Conservation (phyloP, 2,797 vertebrate species). For the Harpagifer antarcticus region DNA sequence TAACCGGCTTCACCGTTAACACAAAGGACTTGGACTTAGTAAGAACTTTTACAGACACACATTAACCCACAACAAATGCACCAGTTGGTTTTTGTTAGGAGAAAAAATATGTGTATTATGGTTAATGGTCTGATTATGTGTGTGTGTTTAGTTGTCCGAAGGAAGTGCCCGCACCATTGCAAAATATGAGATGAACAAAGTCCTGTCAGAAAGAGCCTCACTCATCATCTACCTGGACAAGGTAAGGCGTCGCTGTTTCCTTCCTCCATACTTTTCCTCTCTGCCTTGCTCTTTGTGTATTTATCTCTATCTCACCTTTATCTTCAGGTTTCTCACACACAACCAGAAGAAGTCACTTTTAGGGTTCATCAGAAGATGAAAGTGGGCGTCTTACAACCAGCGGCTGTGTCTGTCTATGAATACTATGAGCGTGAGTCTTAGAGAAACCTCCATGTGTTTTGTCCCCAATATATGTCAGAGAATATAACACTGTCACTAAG, state of each 20-base stretch:
- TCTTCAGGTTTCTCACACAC: slow-evolving; percentile 67
- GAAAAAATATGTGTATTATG: background rate
- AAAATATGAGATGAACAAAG: slow-evolving; percentile 83
- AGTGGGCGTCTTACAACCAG: slow-evolving; percentile 83
- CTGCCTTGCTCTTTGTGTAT: background rate
- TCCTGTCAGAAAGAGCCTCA: slow-evolving; percentile 82
- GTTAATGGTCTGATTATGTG: background rate
- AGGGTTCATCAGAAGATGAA: slow-evolving; percentile 58
- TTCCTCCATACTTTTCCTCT: rapidly evolving
- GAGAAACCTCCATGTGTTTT: background rate
- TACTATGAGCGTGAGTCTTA: slow-evolving; percentile 80
- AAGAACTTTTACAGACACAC: slow-evolving; percentile 32
- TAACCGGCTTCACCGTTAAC: slow-evolving; percentile 87
- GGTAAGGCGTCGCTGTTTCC: slow-evolving; percentile 63
- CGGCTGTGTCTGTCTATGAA: slow-evolving; percentile 85
- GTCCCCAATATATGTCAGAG: background rate
- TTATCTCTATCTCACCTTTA: background rate
- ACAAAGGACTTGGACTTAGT: slow-evolving; percentile 83
- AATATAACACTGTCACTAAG: background rate
- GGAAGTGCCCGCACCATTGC: slow-evolving; percentile 83
- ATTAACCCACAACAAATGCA: background rate
- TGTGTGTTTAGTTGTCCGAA: slow-evolving; percentile 74
- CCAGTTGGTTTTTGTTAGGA: rapidly evolving
- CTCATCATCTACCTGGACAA: slow-evolving; percentile 90
- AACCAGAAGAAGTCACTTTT: slow-evolving; percentile 65